These are phyloP conservation scores for Capreolus pygargus DNA, from an alignment of 2,113 vertebrate genomes.

Conservation along the genomic window DNA sequence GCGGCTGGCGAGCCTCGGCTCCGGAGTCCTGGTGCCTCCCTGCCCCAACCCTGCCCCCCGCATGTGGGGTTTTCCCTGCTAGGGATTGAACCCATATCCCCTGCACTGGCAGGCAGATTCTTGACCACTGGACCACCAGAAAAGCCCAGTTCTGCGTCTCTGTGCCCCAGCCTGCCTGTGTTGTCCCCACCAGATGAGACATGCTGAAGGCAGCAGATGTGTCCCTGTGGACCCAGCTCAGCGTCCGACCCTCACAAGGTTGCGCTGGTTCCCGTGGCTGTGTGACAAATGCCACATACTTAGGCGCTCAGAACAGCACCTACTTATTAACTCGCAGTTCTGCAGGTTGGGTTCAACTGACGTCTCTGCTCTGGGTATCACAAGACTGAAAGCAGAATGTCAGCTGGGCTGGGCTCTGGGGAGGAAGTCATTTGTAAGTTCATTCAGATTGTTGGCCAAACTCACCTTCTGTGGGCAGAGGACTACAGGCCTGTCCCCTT, in stretches of 20 bases:
- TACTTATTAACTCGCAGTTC: background rate
- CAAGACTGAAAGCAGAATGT: background rate
- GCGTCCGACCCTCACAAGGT: background rate
- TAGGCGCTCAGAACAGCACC: background rate
- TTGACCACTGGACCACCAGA: background rate
- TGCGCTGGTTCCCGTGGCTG: background rate
- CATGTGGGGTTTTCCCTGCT: background rate
- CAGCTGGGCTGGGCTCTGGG: background rate
- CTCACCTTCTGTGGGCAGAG: background rate
- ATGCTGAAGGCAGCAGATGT: background rate
- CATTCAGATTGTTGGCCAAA: background rate
- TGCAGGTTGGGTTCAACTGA: background rate
- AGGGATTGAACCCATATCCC: background rate
- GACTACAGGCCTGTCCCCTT: background rate
- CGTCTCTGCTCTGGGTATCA: background rate
- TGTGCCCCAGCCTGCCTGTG: background rate
- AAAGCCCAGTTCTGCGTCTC: background rate
- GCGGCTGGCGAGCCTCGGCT: background rate
- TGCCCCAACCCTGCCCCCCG: background rate
- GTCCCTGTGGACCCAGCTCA: background rate
- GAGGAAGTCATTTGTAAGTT: background rate
- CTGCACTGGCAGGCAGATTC: background rate
- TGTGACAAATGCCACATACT: background rate
- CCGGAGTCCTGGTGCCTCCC: background rate
- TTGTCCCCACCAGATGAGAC: background rate